A percentile compares a stretch with the other conserved stretches of the same genome.
Evolutionary conservation across 2,113 vertebrate species (phyloP).

Genomic region (Triplophysa tibetana): DNA sequence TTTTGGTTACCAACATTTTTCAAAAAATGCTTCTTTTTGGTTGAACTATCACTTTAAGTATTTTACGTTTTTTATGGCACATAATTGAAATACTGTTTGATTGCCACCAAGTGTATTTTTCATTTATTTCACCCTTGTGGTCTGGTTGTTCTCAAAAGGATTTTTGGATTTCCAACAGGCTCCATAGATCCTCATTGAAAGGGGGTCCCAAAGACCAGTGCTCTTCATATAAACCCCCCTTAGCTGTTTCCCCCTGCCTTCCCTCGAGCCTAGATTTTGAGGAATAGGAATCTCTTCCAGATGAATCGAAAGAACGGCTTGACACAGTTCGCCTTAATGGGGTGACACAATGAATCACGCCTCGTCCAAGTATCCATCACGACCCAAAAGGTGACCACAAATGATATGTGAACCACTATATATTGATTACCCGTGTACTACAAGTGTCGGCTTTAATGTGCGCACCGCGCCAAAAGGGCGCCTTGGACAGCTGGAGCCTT

Average conservation of each 20-base stretch:
- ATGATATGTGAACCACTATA: conserved; percentile 98
- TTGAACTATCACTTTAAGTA: no score
- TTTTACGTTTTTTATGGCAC: no score
- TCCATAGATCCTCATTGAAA: conserved; percentile 92
- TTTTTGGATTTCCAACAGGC: conserved; percentile 88
- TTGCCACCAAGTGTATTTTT: conserved; percentile 81
- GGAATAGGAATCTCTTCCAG: conserved; percentile 88
- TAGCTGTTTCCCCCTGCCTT: conserved; percentile 42
- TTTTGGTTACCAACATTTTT: no score
- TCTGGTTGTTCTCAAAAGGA: conserved; percentile 83
- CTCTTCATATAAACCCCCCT: conserved; percentile 36
- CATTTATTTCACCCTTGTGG: conserved; percentile 86
- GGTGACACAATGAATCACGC: conserved; percentile 99
- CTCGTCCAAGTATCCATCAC: conserved; percentile 96
- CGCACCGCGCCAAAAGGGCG: conserved; percentile 86
- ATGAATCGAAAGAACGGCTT: conserved; percentile 79
- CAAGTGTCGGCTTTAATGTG: conserved; percentile 99
- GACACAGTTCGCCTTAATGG: conserved; percentile 97
- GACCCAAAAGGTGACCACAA: conserved; percentile 94
- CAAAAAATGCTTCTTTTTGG: no score
- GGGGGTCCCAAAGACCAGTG: conserved; percentile 69
- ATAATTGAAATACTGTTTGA: neutral
- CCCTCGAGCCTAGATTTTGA: conserved; percentile 54
- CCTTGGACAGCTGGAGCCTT: conserved; percentile 94
- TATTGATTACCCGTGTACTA: conserved; percentile 98